Conservation (phyloP, 2,888 invertebrate species). For the Lasioglossum morio region DNA sequence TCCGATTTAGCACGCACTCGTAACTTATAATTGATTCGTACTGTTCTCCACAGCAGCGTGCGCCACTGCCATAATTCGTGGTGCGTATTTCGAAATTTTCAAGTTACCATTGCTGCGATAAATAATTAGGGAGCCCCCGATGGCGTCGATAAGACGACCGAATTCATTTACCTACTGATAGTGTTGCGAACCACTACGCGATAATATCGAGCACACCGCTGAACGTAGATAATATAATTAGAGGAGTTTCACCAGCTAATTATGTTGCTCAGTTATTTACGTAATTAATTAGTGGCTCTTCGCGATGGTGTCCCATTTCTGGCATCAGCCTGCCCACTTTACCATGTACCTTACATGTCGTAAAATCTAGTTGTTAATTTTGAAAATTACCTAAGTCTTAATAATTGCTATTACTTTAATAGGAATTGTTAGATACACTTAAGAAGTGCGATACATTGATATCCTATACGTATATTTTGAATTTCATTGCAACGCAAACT, state of each 20-base stretch:
- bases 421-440: too few relatives aligned
- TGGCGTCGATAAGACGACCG: conserved; percentile 33
- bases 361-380: neutral
- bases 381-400: too few relatives aligned
- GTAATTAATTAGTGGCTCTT: conserved; percentile 58
- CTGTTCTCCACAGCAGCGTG: neutral
- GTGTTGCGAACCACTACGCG: neutral
- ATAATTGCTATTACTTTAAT: too few relatives aligned
- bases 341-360: neutral
- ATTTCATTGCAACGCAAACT: too few relatives aligned
- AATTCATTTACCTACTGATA: conserved; percentile 46
- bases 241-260: conserved; percentile 60
- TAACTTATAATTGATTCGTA: conserved; percentile 13
- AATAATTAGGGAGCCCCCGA: conserved; percentile 32
- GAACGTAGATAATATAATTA: conserved; percentile 59
- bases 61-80: neutral
- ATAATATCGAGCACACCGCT: conserved; percentile 45
- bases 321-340: conserved; percentile 16
- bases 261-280: conserved; percentile 56
- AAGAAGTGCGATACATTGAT: too few relatives aligned
- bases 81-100: conserved; percentile 6
- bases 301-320: conserved; percentile 29
- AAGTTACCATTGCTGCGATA: neutral
- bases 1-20: neutral
- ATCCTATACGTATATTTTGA: too few relatives aligned